Evolutionary conservation across 2,797 vertebrate genomes (phyloP).

Genomic region (Coendou prehensilis): DNA sequence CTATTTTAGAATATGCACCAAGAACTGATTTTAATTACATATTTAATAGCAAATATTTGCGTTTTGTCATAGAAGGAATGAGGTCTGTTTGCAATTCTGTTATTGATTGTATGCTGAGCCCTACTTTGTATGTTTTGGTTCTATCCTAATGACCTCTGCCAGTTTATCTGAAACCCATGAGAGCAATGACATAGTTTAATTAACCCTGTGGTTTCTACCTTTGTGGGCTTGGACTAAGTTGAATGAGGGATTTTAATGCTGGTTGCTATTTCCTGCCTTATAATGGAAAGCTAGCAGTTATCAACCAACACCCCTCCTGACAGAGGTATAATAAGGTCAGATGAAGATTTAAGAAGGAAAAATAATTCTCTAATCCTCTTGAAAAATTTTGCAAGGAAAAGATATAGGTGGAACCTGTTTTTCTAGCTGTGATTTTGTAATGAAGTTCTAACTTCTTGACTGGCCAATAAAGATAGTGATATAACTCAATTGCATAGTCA

Average conservation of each 20-base stretch:
- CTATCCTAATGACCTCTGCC: slow-evolving; percentile 68
- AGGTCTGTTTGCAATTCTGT: slow-evolving; percentile 78
- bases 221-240: slow-evolving; percentile 40
- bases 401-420: neutral
- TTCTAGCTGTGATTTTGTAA: slow-evolving; percentile 42
- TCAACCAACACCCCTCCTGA: slow-evolving; percentile 26
- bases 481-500: slow-evolving; percentile 43
- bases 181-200: slow-evolving; percentile 72
- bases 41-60: slow-evolving; percentile 80
- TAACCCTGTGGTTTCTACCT: slow-evolving; percentile 61
- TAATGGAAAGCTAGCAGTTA: slow-evolving; percentile 65
- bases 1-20: slow-evolving; percentile 65
- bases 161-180: slow-evolving; percentile 72
- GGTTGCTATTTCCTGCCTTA: slow-evolving; percentile 9
- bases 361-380: slow-evolving; percentile 61
- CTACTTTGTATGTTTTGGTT: slow-evolving; percentile 73
- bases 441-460: slow-evolving; percentile 62
- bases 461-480: slow-evolving; percentile 53
- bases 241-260: slow-evolving; percentile 49
- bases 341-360: slow-evolving; percentile 61
- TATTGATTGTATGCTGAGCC: slow-evolving; percentile 68
- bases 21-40: slow-evolving; percentile 72
- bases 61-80: slow-evolving; percentile 72
- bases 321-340: slow-evolving; percentile 29
- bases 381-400: slow-evolving; percentile 65